A percentile compares a stretch with the other conserved stretches of the same genome.
Conservation (phyloP, 2,888 invertebrate species). For the Rhyacophila evoluta region DNA sequence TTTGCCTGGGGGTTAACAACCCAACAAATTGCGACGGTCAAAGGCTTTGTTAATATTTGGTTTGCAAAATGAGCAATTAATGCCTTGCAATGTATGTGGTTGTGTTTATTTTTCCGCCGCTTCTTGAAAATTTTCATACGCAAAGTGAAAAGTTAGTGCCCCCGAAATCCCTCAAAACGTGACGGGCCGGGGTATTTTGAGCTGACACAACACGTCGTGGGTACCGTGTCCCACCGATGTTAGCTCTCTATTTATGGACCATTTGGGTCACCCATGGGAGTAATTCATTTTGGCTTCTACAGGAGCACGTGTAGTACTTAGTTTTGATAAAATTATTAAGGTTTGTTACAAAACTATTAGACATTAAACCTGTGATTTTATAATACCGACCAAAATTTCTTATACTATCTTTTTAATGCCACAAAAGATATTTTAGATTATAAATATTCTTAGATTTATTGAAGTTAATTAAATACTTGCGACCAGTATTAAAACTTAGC, state of each 20-base stretch:
- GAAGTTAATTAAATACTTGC: too few relatives aligned
- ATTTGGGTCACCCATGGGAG: neutral
- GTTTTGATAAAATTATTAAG: neutral
- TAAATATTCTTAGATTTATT: too few relatives aligned
- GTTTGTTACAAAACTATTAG: too few relatives aligned
- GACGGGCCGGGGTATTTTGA: neutral
- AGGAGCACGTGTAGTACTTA: neutral
- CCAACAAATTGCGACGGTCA: slow-evolving; percentile 18
- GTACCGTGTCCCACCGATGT: neutral
- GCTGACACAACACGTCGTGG: neutral
- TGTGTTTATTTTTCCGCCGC: neutral
- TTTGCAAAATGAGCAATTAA: slow-evolving; percentile 1
- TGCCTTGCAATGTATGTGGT: neutral
- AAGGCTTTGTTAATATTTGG: slow-evolving; percentile 18
- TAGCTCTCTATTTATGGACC: neutral
- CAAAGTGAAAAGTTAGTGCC: neutral
- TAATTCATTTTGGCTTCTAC: neutral
- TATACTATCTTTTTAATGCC: too few relatives aligned
- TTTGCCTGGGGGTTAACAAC: slow-evolving; percentile 4
- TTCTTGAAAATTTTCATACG: neutral
- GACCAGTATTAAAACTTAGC: too few relatives aligned
- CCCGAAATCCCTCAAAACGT: neutral
- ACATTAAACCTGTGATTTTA: too few relatives aligned
- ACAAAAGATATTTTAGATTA: too few relatives aligned
- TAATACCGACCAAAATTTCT: too few relatives aligned